A percentile compares a stretch with the other conserved stretches of the same genome.
phyloP scores from a whole-genome alignment of 1,140 invertebrate genomes.

The Chironomus striatipennis region DNA sequence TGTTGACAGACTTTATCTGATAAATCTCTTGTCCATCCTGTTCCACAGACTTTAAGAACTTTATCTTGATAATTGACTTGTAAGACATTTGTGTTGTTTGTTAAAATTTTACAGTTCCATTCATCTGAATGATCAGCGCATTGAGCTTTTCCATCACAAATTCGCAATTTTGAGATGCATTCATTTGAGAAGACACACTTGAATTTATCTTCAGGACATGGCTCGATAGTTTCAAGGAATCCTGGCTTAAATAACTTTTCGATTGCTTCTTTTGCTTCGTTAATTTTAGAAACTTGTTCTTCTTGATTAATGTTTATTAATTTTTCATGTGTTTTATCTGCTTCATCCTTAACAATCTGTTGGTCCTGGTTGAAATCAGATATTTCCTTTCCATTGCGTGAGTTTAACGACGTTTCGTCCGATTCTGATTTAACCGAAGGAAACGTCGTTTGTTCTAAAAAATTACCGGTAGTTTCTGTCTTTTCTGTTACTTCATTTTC shows the following conservation, averaged over 20 bases:
- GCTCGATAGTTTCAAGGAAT: not conserved
- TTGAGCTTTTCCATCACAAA: constrained; percentile 52
- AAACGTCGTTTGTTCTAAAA: constrained; percentile 28
- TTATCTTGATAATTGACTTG: constrained; percentile 19
- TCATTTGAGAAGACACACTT: constrained; percentile 51
- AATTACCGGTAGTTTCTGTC: constrained; percentile 28
- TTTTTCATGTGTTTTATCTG: no score
- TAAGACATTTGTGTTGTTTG: constrained; percentile 26
- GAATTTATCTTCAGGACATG: constrained; percentile 41
- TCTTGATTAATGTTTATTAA: no score
- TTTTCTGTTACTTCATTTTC: constrained; percentile 29
- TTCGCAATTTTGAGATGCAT: constrained; percentile 44
- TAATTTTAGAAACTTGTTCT: no score
- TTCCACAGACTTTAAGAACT: constrained; percentile 40
- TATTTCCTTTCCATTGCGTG: not conserved
- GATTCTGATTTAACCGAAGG: constrained; percentile 25
- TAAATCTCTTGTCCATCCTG: constrained; percentile 45
- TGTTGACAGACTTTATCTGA: constrained; percentile 46
- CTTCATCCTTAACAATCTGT: not conserved
- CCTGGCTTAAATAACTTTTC: not conserved
- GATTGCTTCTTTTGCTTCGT: not conserved
- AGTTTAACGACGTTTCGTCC: constrained; percentile 25
- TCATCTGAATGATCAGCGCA: constrained; percentile 58
- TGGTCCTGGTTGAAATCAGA: not conserved
- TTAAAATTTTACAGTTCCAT: constrained; percentile 45